Base-by-base conservation (phyloP, 2,113 vertebrate genomes). In the Tinamus guttatus region DNA sequence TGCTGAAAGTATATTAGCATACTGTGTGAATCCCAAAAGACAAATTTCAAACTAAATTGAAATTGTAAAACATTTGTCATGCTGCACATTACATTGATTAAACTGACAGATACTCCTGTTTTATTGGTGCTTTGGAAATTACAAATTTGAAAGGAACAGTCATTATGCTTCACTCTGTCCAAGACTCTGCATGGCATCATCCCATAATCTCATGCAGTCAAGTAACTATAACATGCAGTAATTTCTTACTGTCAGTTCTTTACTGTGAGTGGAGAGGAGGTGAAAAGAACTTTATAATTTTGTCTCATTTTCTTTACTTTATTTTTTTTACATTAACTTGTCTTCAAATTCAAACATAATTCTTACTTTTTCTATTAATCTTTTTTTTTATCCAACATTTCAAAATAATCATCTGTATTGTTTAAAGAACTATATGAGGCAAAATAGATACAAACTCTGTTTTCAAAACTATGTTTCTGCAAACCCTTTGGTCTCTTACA, bases 71-170 rank as follows among this genome's bases (percentile, higher is more conserved):
- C 36, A 87, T 93, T 93, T 96, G 54, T 83, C 77, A 92, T 73
- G 16, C 51, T 88, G 71, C 38, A 81, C 28, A 89, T 79, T 90
- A 71, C 82, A 94, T 79, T 88, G 91, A 95, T 94, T 96, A 83
- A 94, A 76, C 70, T 90, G 85, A 94, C 89, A 96, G 63, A 87
- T 92, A 89, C 34, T 73, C 70, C 79, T 90, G 49, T 68, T 96
- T 95, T 95, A 93, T 59, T 87, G 52, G 60, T 93, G 52, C 82
- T 93, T 94, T 90, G 70, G 38, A 93, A 95, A 90, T 75, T 83
- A 85, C 13, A 40, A 10, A 87, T 83, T 92, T 80, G 65, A 56
- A 96, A 90, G 32, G 28, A 89, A 95, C 8, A 89, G 32, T 52
- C 12, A 89, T 62, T 77, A 71, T 19, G 5, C 47, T 79, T 82